Percentiles rank a stretch among this genome's conserved stretches.
phyloP scores from a whole-genome alignment of 2,888 invertebrate genomes.

The Sclerodermus sp. region DNA sequence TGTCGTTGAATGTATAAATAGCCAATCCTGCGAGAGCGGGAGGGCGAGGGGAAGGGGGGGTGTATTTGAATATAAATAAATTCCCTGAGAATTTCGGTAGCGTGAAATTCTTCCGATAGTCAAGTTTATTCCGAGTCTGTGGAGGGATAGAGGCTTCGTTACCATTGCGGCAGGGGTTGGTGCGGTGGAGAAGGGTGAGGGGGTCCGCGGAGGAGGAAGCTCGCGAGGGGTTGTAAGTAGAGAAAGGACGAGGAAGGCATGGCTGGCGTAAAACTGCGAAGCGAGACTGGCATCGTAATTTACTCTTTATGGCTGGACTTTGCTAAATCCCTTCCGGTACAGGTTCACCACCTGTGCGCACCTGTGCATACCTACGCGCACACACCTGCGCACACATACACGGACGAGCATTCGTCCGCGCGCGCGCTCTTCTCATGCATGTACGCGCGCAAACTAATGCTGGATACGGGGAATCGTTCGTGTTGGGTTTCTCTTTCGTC shows the following conservation, averaged over 20 bases:
- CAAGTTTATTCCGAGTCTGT: too few species aligned
- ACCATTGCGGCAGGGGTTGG: too few species aligned
- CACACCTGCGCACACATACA: neutral
- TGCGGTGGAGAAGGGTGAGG: too few species aligned
- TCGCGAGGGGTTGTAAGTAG: neutral
- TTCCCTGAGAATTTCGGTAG: neutral
- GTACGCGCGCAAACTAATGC: neutral
- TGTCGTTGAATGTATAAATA: too few species aligned
- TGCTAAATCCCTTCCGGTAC: constrained; percentile 40
- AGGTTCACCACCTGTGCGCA: neutral
- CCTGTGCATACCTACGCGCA: neutral
- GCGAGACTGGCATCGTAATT: constrained; percentile 47
- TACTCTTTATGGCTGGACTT: constrained; percentile 48
- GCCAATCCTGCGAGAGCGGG: too few species aligned
- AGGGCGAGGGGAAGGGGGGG: neutral
- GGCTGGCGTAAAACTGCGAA: constrained; percentile 41
- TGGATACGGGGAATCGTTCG: too few species aligned
- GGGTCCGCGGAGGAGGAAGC: neutral
- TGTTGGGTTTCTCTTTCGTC: too few species aligned
- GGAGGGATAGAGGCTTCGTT: too few species aligned
- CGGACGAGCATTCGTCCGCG: neutral
- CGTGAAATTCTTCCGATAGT: too few species aligned
- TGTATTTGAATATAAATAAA: neutral
- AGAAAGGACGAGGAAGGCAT: neutral
- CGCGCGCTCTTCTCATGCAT: neutral